phyloP scores from a whole-genome alignment of 2,888 invertebrate species.

The Melanotus villosus region DNA sequence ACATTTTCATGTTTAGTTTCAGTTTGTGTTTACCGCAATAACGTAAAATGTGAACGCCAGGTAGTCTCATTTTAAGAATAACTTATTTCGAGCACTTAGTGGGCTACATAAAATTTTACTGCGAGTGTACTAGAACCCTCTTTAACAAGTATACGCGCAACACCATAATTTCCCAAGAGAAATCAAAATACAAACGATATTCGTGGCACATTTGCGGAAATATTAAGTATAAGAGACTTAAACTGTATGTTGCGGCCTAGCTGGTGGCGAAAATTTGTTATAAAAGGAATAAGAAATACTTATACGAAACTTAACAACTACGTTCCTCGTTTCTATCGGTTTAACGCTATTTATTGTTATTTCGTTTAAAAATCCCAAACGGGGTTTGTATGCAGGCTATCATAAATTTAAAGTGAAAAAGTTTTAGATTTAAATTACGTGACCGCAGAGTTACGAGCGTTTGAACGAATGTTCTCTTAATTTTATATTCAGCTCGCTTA shows the following conservation, averaged over 20 bases:
- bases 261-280: neutral
- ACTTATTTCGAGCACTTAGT: slow-evolving; percentile 31
- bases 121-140: slow-evolving; percentile 45
- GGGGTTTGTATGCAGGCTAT: neutral
- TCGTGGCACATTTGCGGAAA: slow-evolving; percentile 66
- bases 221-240: slow-evolving; percentile 56
- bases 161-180: slow-evolving; percentile 67
- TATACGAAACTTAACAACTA: neutral
- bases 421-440: slow-evolving; percentile 12
- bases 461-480: neutral
- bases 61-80: slow-evolving; percentile 13
- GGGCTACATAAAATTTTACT: slow-evolving; percentile 39
- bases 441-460: neutral
- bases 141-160: slow-evolving; percentile 50
- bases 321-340: neutral
- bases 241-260: slow-evolving; percentile 40
- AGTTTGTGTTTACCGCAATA: neutral
- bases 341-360: neutral
- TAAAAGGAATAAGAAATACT: neutral
- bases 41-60: neutral
- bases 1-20: neutral
- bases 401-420: slow-evolving; percentile 5
- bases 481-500: neutral
- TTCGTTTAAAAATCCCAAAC: neutral
- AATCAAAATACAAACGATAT: slow-evolving; percentile 65